Conservation (phyloP, 2,888 invertebrate species). For the Pherbina coryleti region DNA sequence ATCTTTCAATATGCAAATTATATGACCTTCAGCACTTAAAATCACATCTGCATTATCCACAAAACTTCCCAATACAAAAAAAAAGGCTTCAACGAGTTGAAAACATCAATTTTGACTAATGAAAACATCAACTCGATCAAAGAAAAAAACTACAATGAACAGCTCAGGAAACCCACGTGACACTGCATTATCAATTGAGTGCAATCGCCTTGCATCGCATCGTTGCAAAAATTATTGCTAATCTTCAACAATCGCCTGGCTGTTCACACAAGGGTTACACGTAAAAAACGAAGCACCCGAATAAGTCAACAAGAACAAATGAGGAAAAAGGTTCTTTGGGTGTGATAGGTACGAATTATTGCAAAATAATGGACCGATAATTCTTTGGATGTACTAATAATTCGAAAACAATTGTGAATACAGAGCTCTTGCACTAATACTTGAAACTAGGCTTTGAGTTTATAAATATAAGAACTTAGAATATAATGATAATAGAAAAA, state of each 20-base stretch:
- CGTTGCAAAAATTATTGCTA: conserved; percentile 29
- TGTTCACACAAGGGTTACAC: conserved; percentile 6
- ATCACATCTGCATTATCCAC: conserved; percentile 36
- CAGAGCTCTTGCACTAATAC: too few relatives aligned
- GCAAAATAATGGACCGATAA: conserved; percentile 14
- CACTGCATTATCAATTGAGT: conserved; percentile 41
- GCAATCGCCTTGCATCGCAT: conserved; percentile 22
- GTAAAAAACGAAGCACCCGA: not conserved
- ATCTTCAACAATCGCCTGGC: conserved; percentile 17
- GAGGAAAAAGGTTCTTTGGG: not conserved
- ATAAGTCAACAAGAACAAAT: conserved; percentile 10
- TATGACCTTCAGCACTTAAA: conserved; percentile 38
- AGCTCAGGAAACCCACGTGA: conserved; percentile 41
- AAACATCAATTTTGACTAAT: conserved; percentile 14
- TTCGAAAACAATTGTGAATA: not conserved
- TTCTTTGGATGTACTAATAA: not conserved
- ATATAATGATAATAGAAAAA: too few relatives aligned
- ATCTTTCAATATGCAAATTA: conserved; percentile 40
- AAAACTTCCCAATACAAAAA: conserved; percentile 22
- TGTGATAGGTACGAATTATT: conserved; percentile 14
- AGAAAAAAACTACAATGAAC: not conserved
- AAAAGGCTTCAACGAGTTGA: conserved; percentile 2
- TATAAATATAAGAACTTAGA: too few relatives aligned
- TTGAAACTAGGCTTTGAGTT: too few relatives aligned
- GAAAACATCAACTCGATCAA: conserved; percentile 22